phyloP scores from a whole-genome alignment of 2,888 invertebrate species.

The Tethea ocularis region DNA sequence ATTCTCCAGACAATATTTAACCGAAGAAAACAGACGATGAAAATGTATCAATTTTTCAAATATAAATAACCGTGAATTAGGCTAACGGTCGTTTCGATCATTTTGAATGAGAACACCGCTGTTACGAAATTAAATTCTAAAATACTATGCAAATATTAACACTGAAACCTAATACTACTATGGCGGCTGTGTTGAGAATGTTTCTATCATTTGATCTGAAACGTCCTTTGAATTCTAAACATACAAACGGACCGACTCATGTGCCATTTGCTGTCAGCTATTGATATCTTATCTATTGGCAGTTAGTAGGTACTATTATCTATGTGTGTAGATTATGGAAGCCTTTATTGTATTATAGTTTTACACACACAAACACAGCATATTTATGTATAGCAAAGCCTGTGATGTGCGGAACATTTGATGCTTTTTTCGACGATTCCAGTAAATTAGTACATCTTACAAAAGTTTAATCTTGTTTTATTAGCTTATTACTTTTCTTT shows the following conservation, averaged over 20 bases:
- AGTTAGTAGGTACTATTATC: background rate
- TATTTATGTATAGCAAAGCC: too few relatives aligned
- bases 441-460: too few relatives aligned
- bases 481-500: too few relatives aligned
- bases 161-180: background rate
- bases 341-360: background rate
- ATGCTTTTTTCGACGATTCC: too few relatives aligned
- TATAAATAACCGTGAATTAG: slow-evolving; percentile 8
- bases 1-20: background rate
- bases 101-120: background rate
- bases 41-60: background rate
- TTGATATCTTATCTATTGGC: background rate
- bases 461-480: too few relatives aligned
- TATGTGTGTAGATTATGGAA: background rate
- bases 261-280: background rate
- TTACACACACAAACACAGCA: too few relatives aligned
- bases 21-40: background rate
- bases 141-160: background rate
- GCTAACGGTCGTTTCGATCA: slow-evolving; percentile 9
- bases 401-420: too few relatives aligned
- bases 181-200: background rate
- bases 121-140: background rate
- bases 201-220: background rate
- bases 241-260: background rate
- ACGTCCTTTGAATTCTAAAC: background rate